Percentiles rank a stretch among this genome's conserved stretches.
These are phyloP conservation scores for Chionoecetes opilio DNA, from an alignment of 1,140 invertebrate genomes.

Conservation along the genomic window DNA sequence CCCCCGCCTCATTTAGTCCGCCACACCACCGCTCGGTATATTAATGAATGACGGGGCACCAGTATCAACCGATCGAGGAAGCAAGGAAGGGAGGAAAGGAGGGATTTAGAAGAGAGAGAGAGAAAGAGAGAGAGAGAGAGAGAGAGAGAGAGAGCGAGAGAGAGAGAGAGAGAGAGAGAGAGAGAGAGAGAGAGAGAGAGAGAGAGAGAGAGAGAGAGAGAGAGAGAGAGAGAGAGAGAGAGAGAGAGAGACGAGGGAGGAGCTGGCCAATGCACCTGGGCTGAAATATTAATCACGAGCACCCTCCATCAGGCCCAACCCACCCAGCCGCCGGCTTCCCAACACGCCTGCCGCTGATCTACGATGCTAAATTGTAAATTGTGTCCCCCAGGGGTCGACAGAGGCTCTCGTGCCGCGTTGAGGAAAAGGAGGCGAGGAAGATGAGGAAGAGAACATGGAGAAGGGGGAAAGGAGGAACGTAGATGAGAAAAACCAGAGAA, in stretches of 20 bases:
- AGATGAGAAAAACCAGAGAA: background rate
- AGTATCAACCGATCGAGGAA: slow-evolving; percentile 44
- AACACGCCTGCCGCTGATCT: slow-evolving; percentile 50
- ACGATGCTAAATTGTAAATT: slow-evolving; percentile 66
- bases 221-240: slow-evolving; percentile 4
- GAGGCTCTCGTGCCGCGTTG: background rate
- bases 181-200: background rate
- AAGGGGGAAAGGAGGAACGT: background rate
- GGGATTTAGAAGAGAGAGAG: background rate
- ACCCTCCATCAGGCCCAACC: slow-evolving; percentile 58
- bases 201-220: slow-evolving; percentile 6
- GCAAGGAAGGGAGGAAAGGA: slow-evolving; percentile 17
- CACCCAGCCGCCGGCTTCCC: slow-evolving; percentile 36
- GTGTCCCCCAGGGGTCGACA: slow-evolving; percentile 54
- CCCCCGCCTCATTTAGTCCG: slow-evolving; percentile 3
- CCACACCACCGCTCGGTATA: slow-evolving; percentile 49
- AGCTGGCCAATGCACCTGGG: slow-evolving; percentile 67
- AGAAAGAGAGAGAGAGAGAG: background rate
- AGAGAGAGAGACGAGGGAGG: background rate
- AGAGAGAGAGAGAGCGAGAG: slow-evolving; percentile 12
- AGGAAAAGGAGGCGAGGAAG: background rate
- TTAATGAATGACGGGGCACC: slow-evolving; percentile 57
- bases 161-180: slow-evolving; percentile 3
- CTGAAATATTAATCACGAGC: slow-evolving; percentile 64
- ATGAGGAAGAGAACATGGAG: background rate